phyloP scores from a whole-genome alignment of 2,888 invertebrate genomes.

The Aethes cnicana region DNA sequence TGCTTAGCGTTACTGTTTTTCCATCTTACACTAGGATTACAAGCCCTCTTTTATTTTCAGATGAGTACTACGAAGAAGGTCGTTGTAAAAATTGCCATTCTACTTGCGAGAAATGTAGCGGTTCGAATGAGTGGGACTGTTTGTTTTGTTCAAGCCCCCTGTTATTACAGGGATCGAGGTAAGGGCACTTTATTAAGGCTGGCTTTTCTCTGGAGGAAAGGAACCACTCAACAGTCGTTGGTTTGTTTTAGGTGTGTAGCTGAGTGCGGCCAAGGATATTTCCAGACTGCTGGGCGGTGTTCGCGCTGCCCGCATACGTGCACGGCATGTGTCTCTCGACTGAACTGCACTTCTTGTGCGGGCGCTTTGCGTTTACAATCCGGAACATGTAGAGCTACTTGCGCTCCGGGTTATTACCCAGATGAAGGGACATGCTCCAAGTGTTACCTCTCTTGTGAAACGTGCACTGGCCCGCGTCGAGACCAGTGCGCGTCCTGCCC shows the following conservation, averaged over 20 bases:
- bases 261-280: conserved; percentile 89
- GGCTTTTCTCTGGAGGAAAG: conserved; percentile 38
- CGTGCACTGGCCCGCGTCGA: conserved; percentile 91
- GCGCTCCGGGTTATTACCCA: conserved; percentile 91
- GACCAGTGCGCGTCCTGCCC: conserved; percentile 93
- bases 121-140: conserved; percentile 89
- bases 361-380: conserved; percentile 90
- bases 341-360: conserved; percentile 91
- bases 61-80: conserved; percentile 88
- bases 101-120: conserved; percentile 92
- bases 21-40: conserved; percentile 34
- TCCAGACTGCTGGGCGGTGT: conserved; percentile 88
- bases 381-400: conserved; percentile 90
- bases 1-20: conserved; percentile 42
- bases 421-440: conserved; percentile 92
- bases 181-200: conserved; percentile 49
- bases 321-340: conserved; percentile 88
- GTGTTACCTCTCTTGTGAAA: conserved; percentile 92
- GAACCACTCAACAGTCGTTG: conserved; percentile 18
- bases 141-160: conserved; percentile 88
- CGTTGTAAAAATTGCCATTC: conserved; percentile 92
- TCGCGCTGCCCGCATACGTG: conserved; percentile 91
- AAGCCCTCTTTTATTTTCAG: conserved; percentile 69
- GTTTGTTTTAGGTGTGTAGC: conserved; percentile 85
- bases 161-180: conserved; percentile 86